Evolutionary conservation across 1,140 invertebrate genomes (phyloP).

Genomic region (Aphis craccivora): DNA sequence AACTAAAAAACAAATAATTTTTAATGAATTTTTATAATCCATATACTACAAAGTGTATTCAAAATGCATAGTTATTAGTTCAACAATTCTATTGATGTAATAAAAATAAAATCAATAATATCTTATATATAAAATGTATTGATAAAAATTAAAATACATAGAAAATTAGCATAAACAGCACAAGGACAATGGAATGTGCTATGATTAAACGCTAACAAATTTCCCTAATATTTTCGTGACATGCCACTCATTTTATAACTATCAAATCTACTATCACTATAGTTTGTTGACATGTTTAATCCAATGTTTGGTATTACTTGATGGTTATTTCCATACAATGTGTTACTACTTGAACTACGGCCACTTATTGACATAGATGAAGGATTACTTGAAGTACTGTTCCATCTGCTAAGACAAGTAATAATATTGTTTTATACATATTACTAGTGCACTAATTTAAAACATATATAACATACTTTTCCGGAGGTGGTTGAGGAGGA

Average conservation of each 20-base stretch:
- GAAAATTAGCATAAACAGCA: not conserved
- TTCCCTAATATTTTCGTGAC: constrained; percentile 46
- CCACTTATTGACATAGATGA: constrained; percentile 52
- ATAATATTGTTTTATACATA: not conserved
- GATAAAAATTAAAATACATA: not conserved
- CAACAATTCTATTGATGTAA: not conserved
- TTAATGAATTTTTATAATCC: not conserved
- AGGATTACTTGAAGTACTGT: constrained; percentile 42
- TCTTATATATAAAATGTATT: not conserved
- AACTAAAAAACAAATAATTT: not conserved
- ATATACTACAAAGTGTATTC: not conserved
- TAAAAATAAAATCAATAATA: not conserved
- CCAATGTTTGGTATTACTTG: constrained; percentile 52
- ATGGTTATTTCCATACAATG: constrained; percentile 46
- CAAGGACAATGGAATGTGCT: not conserved
- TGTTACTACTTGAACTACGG: constrained; percentile 44
- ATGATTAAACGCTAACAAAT: not conserved
- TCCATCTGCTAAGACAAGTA: constrained; percentile 40
- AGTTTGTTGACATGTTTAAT: constrained; percentile 47
- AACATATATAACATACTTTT: constrained; percentile 25
- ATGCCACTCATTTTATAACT: constrained; percentile 51
- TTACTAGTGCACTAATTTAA: not conserved
- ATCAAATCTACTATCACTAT: constrained; percentile 52
- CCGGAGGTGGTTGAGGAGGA: constrained; percentile 49
- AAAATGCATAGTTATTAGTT: not conserved